A percentile compares a stretch with the other conserved stretches of the same genome.
Evolutionary conservation across 2,113 vertebrate species (phyloP).

Genomic region (Phocoena sinus): DNA sequence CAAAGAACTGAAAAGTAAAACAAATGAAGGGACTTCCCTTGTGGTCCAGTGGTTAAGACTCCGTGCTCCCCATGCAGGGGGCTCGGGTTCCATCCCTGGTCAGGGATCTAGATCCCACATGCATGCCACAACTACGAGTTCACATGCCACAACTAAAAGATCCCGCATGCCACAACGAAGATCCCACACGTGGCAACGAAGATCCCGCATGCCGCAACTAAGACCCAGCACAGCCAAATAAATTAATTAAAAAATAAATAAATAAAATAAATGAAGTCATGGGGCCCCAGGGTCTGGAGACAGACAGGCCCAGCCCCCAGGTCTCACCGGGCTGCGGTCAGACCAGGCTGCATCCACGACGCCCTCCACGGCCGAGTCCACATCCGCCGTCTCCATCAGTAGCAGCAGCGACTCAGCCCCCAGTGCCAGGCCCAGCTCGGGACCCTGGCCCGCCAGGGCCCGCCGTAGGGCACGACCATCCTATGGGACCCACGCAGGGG

Average conservation of each 20-base stretch:
- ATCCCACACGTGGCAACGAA: too few relatives aligned
- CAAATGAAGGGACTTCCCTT: too few relatives aligned
- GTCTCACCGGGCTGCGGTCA: slow-evolving; percentile 72
- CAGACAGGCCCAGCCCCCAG: fast-evolving
- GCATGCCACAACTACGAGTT: too few relatives aligned
- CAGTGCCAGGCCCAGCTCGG: slow-evolving; percentile 73
- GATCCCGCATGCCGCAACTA: too few relatives aligned
- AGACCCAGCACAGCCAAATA: too few relatives aligned
- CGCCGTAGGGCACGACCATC: slow-evolving; percentile 70
- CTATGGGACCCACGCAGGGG: not conserved
- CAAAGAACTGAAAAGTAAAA: not conserved
- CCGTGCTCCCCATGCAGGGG: too few relatives aligned
- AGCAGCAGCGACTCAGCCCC: slow-evolving; percentile 73
- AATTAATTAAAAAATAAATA: too few relatives aligned
- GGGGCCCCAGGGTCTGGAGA: not conserved
- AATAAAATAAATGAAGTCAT: not conserved
- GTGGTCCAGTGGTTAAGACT: too few relatives aligned
- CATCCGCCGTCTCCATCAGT: slow-evolving; percentile 68
- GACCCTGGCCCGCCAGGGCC: slow-evolving; percentile 62
- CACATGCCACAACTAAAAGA: too few relatives aligned
- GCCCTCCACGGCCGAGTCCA: slow-evolving; percentile 76
- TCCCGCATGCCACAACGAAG: too few relatives aligned
- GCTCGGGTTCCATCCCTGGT: too few relatives aligned
- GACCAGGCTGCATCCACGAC: slow-evolving; percentile 76
- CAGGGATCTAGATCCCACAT: too few relatives aligned